Evolutionary conservation across 1,140 invertebrate genomes (phyloP).

Genomic region (Apis florea): DNA sequence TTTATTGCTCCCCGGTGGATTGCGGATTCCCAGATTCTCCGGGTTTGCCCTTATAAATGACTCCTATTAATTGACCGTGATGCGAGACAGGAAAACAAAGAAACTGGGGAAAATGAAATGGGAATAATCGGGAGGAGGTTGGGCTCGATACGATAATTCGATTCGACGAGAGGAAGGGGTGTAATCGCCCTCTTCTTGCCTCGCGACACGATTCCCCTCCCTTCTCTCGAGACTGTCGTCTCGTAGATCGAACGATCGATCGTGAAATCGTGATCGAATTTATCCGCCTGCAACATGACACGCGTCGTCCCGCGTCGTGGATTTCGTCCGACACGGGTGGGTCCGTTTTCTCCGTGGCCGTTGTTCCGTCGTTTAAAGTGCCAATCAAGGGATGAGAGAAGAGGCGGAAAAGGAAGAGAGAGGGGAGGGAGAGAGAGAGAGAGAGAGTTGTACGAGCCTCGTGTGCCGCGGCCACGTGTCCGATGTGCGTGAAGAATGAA

Average conservation of each 20-base stretch:
- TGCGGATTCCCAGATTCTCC: constrained; percentile 80
- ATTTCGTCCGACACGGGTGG: constrained; percentile 36
- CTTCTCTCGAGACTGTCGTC: not conserved
- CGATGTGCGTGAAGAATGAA: constrained; percentile 64
- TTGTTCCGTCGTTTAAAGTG: constrained; percentile 60
- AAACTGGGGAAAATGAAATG: constrained; percentile 7
- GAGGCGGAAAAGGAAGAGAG: constrained; percentile 43
- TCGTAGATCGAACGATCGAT: constrained; percentile 25
- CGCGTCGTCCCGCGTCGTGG: too few relatives aligned
- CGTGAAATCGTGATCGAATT: constrained; percentile 24
- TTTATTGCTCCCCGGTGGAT: constrained; percentile 79
- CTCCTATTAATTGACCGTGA: constrained; percentile 80
- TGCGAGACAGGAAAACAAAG: constrained; percentile 56
- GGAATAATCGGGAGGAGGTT: not conserved
- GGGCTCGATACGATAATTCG: too few relatives aligned
- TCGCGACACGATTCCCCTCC: not conserved
- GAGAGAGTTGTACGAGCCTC: constrained; percentile 53
- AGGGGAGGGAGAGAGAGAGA: constrained; percentile 36
- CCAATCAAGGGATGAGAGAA: constrained; percentile 56
- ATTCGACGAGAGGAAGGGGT: not conserved
- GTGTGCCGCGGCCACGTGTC: constrained; percentile 66
- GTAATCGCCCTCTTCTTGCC: not conserved
- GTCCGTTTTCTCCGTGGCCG: constrained; percentile 16
- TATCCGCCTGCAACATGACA: constrained; percentile 21
- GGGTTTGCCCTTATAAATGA: constrained; percentile 80